These are phyloP conservation scores for Syngnathus typhle DNA, from an alignment of 2,113 vertebrate species.

Conservation along the genomic window DNA sequence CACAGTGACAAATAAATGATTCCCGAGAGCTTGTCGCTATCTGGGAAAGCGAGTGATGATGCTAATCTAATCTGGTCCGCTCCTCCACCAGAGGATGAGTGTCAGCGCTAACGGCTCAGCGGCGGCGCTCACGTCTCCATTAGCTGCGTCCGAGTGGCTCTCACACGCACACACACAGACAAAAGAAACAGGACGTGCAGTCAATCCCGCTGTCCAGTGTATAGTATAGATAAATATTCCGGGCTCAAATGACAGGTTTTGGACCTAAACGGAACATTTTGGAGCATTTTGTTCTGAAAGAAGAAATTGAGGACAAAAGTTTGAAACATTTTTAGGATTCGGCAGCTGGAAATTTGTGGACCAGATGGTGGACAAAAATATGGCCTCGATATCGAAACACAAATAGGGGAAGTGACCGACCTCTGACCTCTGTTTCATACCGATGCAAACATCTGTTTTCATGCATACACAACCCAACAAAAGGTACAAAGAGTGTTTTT, in stretches of 20 bases:
- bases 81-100: neutral
- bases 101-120: neutral
- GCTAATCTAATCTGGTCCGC: neutral
- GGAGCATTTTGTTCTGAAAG: too few species aligned
- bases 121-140: neutral
- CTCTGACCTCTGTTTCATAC: too few species aligned
- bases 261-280: too few species aligned
- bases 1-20: neutral
- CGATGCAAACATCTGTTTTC: too few species aligned
- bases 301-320: too few species aligned
- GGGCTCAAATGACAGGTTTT: too few species aligned
- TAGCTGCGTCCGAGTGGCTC: neutral
- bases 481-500: neutral
- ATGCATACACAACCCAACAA: neutral
- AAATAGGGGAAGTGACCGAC: too few species aligned
- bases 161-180: neutral
- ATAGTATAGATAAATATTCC: too few species aligned
- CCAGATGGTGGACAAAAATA: too few species aligned
- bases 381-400: too few species aligned
- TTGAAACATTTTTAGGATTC: too few species aligned
- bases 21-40: neutral
- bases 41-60: neutral
- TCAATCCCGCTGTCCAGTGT: neutral
- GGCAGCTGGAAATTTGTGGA: too few species aligned
- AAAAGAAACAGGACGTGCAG: neutral